These are phyloP conservation scores for Ondatra zibethicus DNA, from an alignment of 2,113 vertebrate genomes.

Conservation along the genomic window DNA sequence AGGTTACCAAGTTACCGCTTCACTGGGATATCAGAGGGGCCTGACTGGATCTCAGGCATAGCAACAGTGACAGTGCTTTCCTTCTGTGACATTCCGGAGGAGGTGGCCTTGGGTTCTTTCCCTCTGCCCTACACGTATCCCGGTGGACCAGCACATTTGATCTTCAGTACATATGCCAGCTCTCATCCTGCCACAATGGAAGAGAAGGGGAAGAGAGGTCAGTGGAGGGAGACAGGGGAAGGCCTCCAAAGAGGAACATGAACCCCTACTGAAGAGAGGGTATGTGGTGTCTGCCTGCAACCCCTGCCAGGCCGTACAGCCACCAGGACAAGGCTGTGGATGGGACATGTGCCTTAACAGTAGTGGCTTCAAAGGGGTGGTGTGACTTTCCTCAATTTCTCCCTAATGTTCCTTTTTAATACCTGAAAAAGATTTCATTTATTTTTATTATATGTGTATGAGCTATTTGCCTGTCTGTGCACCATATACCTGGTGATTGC, in stretches of 20 bases:
- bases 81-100: neutral
- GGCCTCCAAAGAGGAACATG: neutral
- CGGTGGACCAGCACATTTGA: accelerated
- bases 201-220: neutral
- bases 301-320: accelerated
- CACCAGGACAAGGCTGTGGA: too few species aligned
- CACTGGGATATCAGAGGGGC: neutral
- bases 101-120: neutral
- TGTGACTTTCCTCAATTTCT: neutral
- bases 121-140: neutral
- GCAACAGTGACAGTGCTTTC: accelerated
- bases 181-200: neutral
- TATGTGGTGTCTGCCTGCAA: neutral
- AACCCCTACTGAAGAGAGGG: accelerated
- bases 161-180: accelerated
- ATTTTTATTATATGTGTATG: neutral
- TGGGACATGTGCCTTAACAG: too few species aligned
- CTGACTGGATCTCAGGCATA: too few species aligned
- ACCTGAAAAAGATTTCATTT: neutral
- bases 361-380: accelerated
- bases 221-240: neutral
- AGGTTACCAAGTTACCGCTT: too few species aligned
- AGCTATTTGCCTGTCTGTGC: neutral
- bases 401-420: neutral
- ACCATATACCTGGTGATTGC: too few species aligned